Evolutionary conservation across 2,888 invertebrate species (phyloP), one percentile per base, ranked within the genome.

Genomic region (Meteorus colon): DNA sequence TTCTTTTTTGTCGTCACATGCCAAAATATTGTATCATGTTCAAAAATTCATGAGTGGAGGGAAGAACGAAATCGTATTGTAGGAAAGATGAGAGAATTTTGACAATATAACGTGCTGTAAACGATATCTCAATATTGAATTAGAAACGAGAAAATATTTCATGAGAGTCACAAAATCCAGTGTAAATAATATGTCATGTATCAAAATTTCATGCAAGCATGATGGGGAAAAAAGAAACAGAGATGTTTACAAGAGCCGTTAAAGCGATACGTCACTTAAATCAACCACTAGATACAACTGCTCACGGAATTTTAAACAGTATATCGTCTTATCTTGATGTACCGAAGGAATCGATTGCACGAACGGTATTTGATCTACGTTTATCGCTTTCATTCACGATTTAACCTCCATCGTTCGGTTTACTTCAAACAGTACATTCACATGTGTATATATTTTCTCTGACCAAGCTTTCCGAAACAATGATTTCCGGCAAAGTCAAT

Each of bases 401-500:
- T 37, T 62, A 10, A 19, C 41, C 19, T 37, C 29, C 5, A n/a
- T 5, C 41, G 0, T 19, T 62, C 16, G 8, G 4, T 34, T 5
- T 31, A 29, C 24, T 62, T 37, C 19, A 41, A 19, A 60, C 10
- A 24, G 37, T n/a, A 27, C 27, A 24, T 27, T 4, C 14, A 19
- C 29, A 65, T 24, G 14, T 41, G n/a, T 16, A 66, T 73, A 51
- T 63, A 60, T 62, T 66, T 74, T 37, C 45, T 37, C 29, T 66
- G 31, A 12, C 24, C n/a, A 69, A 84, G 84, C 67, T 84, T 37
- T 78, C 78, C 1, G 41, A 73, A 14, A 75, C 79, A 45, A 66
- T 84, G 41, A 81, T 80, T 31, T 78, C 77, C 31, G 82, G 78
- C 68, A 77, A 80, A 68, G 78, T 81, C 60, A 81, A 81, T 48